Base-by-base conservation (phyloP, 2,888 invertebrate genomes). In the Epiblema foenella region DNA sequence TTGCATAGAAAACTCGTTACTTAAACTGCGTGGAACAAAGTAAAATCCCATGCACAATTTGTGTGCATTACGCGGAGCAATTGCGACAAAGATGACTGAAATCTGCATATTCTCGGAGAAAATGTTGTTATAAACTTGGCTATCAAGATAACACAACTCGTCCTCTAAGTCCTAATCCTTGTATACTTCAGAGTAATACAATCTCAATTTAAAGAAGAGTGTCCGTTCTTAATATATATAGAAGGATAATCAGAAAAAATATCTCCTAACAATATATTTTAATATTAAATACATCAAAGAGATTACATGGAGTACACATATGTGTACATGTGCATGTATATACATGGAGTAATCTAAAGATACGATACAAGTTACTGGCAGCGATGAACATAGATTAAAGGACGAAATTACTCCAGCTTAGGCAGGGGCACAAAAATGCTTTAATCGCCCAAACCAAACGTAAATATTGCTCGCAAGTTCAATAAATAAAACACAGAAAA, bases 401-500 rank as follows among this genome's bases (percentile, higher is more conserved):
- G 46, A n/a, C 54, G 24, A 58, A 69, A 64, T 70, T 66, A 52
- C 59, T 33, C 59, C 9, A 46, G 54, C 58, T 59, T 52, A 70
- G 49, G 56, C 52, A 20, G 39, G 56, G 17, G 49, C 24, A 39
- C 52, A 58, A 69, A 69, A 70, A 64, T 51, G 33, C 70, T 65
- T 59, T 20, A 70, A 51, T 64, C 69, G 69, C 24, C 39, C 20
- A 57, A 39, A 51, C 63, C 62, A 57, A 59, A 65, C 52, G 52
- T 65, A 70, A 70, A 59, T 65, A 59, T 63, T 69, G 56, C 46
- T 63, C 56, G 59, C 58, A 70, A 54, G 58, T 70, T 59, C 70
- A 67, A 71, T 71, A 66, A 66, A 71, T 62, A 62, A 71, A 71
- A 71, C 60, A 64, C 58, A 60, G 68, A 74, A 76, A 71, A 76